A percentile compares a stretch with the other conserved stretches of the same genome.
These are phyloP conservation scores for Oligia latruncula DNA, from an alignment of 2,888 invertebrate species.

Conservation along the genomic window DNA sequence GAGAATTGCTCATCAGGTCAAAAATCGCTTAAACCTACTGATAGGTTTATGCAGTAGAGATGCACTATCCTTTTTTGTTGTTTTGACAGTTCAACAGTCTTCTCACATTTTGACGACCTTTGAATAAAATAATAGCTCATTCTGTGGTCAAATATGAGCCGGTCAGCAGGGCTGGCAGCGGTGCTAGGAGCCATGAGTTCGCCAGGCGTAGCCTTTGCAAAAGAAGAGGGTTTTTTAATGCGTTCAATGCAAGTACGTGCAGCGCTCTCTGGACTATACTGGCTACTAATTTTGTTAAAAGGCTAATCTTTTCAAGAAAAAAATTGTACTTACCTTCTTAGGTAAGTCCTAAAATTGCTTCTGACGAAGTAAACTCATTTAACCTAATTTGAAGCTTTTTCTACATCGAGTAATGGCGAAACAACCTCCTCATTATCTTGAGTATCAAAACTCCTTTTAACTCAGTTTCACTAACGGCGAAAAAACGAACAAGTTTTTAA, in stretches of 20 bases:
- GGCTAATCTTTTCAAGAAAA: not conserved
- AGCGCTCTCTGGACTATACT: not conserved
- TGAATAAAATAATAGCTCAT: not conserved
- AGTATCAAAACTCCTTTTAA: constrained; percentile 33
- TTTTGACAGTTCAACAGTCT: too few relatives aligned
- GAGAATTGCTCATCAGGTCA: too few relatives aligned
- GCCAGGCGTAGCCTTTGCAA: too few relatives aligned
- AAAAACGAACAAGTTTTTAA: constrained; percentile 56
- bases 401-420: not conserved
- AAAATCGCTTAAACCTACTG: not conserved
- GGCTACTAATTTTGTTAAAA: not conserved
- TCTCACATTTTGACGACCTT: too few relatives aligned
- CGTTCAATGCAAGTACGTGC: not conserved
- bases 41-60: not conserved
- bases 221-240: not conserved
- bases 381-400: not conserved
- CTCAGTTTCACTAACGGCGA: constrained; percentile 29
- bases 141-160: not conserved
- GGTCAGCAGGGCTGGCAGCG: not conserved
- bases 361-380: not conserved
- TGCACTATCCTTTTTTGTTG: not conserved
- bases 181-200: not conserved
- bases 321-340: not conserved
- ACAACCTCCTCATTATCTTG: constrained; percentile 12
- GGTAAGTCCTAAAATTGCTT: not conserved